Evolutionary conservation across 2,797 vertebrate species (phyloP).

Genomic region (Emys orbicularis): DNA sequence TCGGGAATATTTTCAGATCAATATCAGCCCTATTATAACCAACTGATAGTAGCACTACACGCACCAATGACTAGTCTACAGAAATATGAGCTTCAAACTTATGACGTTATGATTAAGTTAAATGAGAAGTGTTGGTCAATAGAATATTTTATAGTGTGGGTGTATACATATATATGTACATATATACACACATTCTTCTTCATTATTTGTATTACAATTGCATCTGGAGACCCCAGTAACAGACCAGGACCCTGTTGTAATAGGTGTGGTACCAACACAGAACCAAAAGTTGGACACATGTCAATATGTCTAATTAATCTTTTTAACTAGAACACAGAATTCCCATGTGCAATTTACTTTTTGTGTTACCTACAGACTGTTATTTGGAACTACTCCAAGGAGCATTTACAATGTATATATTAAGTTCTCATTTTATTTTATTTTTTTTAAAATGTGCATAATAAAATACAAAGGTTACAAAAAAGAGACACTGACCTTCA

Average conservation of each 20-base stretch:
- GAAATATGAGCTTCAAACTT: constrained; percentile 61
- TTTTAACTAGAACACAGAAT: neutral
- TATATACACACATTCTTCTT: neutral
- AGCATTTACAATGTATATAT: constrained; percentile 12
- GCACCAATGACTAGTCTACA: constrained; percentile 20
- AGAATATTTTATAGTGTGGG: constrained; percentile 20
- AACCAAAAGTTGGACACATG: neutral
- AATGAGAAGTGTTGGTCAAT: constrained; percentile 18
- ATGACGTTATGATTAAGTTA: constrained; percentile 10
- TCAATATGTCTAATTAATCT: neutral
- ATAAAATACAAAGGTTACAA: constrained; percentile 41
- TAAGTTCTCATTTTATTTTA: constrained; percentile 8
- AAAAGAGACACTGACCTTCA: neutral
- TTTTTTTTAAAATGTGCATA: constrained; percentile 39
- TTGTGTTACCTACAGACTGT: neutral
- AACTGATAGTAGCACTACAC: constrained; percentile 41
- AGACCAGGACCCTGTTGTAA: neutral
- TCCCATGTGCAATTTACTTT: neutral
- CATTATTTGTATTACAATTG: neutral
- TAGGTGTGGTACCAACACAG: neutral
- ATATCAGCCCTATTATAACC: constrained; percentile 58
- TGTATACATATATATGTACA: neutral
- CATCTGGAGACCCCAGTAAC: neutral
- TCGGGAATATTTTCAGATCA: constrained; percentile 66
- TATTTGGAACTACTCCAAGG: neutral